Base-by-base conservation (phyloP, 2,113 vertebrate genomes). In the Clarias macrocephalus region DNA sequence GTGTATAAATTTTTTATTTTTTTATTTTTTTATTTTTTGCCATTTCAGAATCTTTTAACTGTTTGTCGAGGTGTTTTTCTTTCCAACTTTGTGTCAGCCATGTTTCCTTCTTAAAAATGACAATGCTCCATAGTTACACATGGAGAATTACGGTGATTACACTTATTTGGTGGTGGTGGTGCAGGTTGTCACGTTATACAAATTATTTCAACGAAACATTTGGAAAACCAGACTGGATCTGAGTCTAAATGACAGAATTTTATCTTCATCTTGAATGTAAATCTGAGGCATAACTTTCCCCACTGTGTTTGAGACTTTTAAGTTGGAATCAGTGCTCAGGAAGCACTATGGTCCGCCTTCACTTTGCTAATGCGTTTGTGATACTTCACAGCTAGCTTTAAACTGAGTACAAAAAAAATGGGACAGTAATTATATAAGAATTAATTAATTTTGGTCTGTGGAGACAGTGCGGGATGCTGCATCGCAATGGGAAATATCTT, bases 401-500 rank as follows among this genome's bases (percentile, higher is more conserved):
- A 28, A 8, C 9, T 23, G 66, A 79, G 3, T 13, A 48, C 48
- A 48, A 48, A 8, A 62, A 79, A 73, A 73, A 82, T 73, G 54
- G 16, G 5, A 3, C 7, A 25, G 25, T 86, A 18, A 66, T 15
- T 5, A 5, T 48, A 15, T 13, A 86, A 12, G 9, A 37, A 21
- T 56, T 66, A 2, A 79, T 13, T 56, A n/a, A 80, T 62, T 37
- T 30, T 86, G 83, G 76, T 85, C n/a, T 12, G 52, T 25, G 68
- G 56, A 62, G 72, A 84, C 72, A 80, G 85, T 82, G 89, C 86
- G 90, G 91, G 86, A 91, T 89, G 88, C 89, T 86, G 89, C 79
- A 90, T 93, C 93, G 93, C 91, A 65, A 98, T 98, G 97, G 97
- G 97, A 89, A 98, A 98, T 89, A 91, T 99, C 3, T 97, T 99